phyloP scores from a whole-genome alignment of 2,888 invertebrate species.

The Anoplius nigerrimus region DNA sequence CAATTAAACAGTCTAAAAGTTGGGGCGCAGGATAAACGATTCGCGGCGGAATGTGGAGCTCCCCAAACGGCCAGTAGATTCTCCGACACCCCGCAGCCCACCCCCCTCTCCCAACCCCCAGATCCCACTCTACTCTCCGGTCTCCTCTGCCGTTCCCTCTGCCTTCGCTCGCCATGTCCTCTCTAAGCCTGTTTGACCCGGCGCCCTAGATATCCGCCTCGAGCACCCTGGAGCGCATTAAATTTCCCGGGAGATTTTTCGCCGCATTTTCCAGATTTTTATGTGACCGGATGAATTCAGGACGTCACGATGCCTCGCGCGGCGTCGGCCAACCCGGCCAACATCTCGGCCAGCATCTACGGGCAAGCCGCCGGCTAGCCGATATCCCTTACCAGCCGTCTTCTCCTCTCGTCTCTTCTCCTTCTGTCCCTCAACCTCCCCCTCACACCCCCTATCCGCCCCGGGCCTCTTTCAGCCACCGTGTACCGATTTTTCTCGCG shows the following conservation, averaged over 20 bases:
- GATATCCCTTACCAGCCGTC: constrained; percentile 28
- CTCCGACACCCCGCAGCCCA: background rate
- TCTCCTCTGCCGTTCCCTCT: background rate
- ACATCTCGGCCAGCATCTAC: too few relatives aligned
- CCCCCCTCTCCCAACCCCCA: constrained; percentile 16
- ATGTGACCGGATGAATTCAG: constrained; percentile 38
- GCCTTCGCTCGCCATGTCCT: constrained; percentile 4
- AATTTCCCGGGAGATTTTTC: constrained; percentile 55
- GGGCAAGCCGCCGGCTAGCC: constrained; percentile 35
- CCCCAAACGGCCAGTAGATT: background rate
- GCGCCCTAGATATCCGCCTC: constrained; percentile 54
- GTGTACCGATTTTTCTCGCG: too few relatives aligned
- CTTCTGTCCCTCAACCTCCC: too few relatives aligned
- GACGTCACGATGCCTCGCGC: too few relatives aligned
- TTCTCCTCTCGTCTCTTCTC: constrained; percentile 21
- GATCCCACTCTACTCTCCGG: background rate
- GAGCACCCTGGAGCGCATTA: constrained; percentile 54
- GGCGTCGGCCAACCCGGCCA: constrained; percentile 4
- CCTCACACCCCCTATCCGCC: background rate
- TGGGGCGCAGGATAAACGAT: too few relatives aligned
- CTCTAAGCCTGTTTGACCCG: constrained; percentile 54
- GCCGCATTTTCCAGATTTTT: constrained; percentile 48
- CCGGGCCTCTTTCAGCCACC: constrained; percentile 1
- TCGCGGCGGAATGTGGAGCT: background rate
- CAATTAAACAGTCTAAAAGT: too few relatives aligned